A percentile compares a stretch with the other conserved stretches of the same genome.
These are phyloP conservation scores for Andrena trimmerana DNA, from an alignment of 2,888 invertebrate genomes.

Conservation along the genomic window DNA sequence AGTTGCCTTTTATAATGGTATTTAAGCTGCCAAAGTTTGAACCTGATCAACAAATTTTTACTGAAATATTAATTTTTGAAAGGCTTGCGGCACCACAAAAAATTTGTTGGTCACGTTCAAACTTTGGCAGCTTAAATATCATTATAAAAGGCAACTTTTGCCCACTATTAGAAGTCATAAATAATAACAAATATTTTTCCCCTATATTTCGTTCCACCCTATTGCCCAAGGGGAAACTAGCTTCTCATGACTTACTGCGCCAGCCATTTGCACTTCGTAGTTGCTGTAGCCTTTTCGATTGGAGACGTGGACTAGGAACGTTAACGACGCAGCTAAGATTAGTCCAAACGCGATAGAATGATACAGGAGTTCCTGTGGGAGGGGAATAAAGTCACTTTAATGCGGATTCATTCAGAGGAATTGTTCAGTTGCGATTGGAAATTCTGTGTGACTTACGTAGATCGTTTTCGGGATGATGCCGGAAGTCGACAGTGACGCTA, in stretches of 20 bases:
- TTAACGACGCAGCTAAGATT: constrained; percentile 90
- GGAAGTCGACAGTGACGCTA: constrained; percentile 93
- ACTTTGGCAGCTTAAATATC: too few species aligned
- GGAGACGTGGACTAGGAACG: constrained; percentile 89
- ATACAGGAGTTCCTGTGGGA: constrained; percentile 92
- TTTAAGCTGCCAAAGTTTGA: too few species aligned
- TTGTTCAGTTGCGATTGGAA: not conserved
- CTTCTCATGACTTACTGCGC: constrained; percentile 88
- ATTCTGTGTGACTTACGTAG: constrained; percentile 88
- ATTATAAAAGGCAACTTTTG: too few species aligned
- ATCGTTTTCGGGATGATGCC: constrained; percentile 93
- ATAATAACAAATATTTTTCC: too few species aligned
- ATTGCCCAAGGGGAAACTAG: not conserved
- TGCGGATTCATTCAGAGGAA: not conserved
- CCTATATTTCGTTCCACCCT: too few species aligned
- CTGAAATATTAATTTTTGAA: too few species aligned
- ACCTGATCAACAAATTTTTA: too few species aligned
- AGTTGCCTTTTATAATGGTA: too few species aligned
- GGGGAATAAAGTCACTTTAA: constrained; percentile 16
- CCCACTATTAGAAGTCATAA: too few species aligned
- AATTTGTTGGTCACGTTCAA: too few species aligned
- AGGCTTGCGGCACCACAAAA: too few species aligned
- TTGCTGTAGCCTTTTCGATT: constrained; percentile 79
- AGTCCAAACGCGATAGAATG: constrained; percentile 91
- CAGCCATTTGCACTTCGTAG: constrained; percentile 90